Evolutionary conservation across 2,888 invertebrate species (phyloP), one percentile per base, ranked within the genome.

Genomic region (Cosmia trapezina): DNA sequence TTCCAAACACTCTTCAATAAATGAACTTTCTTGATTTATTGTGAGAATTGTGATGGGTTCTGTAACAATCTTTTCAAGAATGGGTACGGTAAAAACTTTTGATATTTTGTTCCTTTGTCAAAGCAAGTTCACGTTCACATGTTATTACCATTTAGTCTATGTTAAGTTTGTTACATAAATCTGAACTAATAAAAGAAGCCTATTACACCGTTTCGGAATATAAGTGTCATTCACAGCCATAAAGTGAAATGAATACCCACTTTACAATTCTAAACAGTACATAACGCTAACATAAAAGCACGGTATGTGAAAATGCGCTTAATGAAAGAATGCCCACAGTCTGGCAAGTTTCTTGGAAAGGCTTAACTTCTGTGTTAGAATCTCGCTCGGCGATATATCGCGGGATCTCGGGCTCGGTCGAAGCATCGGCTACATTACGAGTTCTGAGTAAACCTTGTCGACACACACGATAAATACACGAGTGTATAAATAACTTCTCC

Each of bases 311-410:
- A 73, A 83, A 76, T 83, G 78, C 68, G 88, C 87, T 89, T 89
- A 87, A 89, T 90, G 86, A 87, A 88, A 87, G 88, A 88, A 87
- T 86, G 80, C 68, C 53, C 78, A 87, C 83, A 84, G 87, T 86
- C 87, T 87, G 88, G 85, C 83, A 89, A 90, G 91, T 90, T 92
- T 90, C 90, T 89, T 65, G 87, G 90, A 89, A 90, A 89, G 86
- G 90, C 89, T 90, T 87, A 87, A 89, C 84, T 89, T 89, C 74
- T 78, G 85, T 81, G 86, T 89, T 89, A 89, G 88, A 88, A 83
- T 86, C 81, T 80, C 77, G 84, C 84, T 86, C 85, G 84, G 76
- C 81, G 84, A 86, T 86, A 87, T 89, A 88, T 89, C 89, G 86
- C 85, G 71, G 78, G 83, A 87, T 86, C 86, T 87, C 78, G 61